Base-by-base conservation (phyloP, 2,113 vertebrate species). In the Okapia johnstoni region DNA sequence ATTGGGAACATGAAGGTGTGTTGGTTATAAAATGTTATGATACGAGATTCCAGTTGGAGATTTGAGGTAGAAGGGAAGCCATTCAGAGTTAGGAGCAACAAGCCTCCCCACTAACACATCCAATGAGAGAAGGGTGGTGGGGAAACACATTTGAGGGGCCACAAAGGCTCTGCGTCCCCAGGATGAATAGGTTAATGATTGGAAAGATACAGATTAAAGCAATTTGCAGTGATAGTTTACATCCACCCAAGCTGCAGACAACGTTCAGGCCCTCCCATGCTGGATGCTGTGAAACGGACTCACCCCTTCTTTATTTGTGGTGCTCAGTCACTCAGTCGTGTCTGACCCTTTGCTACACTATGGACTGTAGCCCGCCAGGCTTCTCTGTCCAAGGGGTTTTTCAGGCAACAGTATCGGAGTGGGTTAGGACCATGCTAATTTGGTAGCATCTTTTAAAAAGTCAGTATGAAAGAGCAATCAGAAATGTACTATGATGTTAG, bases 251-350 rank as follows among this genome's bases (percentile, higher is more conserved):
- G 3, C 1, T 58, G n/a, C 28, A 54, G 25, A 55, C 7, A 55
- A 50, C 40, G 33, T 3, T 2, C 2, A 6, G 25, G 7, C 5
- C 19, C 19, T 43, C 33, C 25, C 25, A 0, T 30, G 9, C 23
- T 76, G 7, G 36, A n/a, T 26, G 17, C 12, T 55, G 10, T 60
- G 30, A 77, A 46, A 33, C 55, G 8, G 2, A 43, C 19, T 23
- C 66, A 11, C 4, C 33, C 1, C 7, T 77, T 86, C 79, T 90
- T 85, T 40, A 54, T 57, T 40, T 76, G 23, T 43, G 14, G 70
- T 43, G 70, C 36, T 76, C 36, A 14, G 70, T 26, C 70, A 40
- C 36, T 0, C 70, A 43, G 70, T 26, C 70, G 14, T 76, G 36
- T 43, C 12, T 26, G 40, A 76, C 36, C 25, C 70, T 73, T 25